Conservation (phyloP, 2,113 vertebrate genomes). For the Nannospalax galili region DNA sequence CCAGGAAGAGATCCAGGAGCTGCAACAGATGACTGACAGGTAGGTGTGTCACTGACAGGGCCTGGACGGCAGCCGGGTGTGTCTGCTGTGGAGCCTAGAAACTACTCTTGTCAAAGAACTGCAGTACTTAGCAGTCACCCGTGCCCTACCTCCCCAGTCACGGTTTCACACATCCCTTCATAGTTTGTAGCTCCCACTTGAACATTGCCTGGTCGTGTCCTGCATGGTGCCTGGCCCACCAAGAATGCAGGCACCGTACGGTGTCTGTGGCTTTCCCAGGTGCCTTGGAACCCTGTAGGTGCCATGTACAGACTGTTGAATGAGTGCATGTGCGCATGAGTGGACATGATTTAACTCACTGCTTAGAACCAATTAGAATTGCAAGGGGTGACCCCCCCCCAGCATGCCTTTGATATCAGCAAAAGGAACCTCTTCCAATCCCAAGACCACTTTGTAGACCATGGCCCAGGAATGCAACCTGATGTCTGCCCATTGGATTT, state of each 20-base stretch:
- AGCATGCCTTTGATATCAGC: background rate
- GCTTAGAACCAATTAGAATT: background rate
- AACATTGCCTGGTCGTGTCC: background rate
- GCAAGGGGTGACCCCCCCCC: background rate
- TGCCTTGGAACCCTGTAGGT: background rate
- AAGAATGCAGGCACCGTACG: background rate
- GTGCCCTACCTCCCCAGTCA: fast-evolving
- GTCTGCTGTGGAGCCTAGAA: background rate
- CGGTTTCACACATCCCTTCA: no score
- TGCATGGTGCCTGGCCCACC: fast-evolving
- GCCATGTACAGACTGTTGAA: background rate
- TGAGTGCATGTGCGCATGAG: background rate
- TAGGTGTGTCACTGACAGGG: background rate
- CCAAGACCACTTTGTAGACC: no score
- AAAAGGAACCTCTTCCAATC: background rate
- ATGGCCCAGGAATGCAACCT: fast-evolving
- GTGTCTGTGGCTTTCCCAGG: background rate
- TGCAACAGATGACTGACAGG: slow-evolving; percentile 24
- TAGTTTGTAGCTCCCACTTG: no score
- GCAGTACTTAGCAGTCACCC: fast-evolving
- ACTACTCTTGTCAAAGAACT: background rate
- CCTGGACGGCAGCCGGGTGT: no score
- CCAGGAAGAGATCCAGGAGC: slow-evolving; percentile 60
- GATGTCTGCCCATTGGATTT: fast-evolving
- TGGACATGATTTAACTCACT: background rate